Conservation (phyloP, 2,888 invertebrate species). For the Vesta saturnalis region DNA sequence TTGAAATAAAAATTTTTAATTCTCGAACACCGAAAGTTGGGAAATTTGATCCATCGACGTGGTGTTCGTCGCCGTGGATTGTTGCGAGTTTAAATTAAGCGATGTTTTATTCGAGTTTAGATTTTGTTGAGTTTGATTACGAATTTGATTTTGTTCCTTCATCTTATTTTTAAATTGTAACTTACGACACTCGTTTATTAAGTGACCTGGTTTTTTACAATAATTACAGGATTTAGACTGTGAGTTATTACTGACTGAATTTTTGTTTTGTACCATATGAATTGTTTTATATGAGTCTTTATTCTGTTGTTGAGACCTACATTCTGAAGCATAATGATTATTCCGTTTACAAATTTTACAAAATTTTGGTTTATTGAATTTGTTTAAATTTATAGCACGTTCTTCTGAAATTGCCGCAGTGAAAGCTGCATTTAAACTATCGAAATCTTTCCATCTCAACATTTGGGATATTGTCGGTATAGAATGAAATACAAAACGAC, state of each 20-base stretch:
- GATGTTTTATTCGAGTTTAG: too few species aligned
- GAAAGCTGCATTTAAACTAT: too few species aligned
- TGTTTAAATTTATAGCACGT: too few species aligned
- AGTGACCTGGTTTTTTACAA: not conserved
- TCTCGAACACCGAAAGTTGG: too few species aligned
- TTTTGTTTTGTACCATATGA: not conserved
- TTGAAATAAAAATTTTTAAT: slow-evolving; percentile 1
- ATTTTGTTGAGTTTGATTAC: too few species aligned
- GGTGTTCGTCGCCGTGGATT: not conserved
- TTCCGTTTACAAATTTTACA: not conserved
- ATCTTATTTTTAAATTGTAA: not conserved
- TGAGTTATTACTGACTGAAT: not conserved
- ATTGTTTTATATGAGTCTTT: not conserved
- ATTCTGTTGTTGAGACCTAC: not conserved
- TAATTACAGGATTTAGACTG: not conserved
- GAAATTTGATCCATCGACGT: not conserved
- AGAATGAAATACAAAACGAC: too few species aligned
- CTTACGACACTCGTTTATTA: not conserved
- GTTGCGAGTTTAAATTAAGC: not conserved
- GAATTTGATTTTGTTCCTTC: not conserved
- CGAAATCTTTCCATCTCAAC: too few species aligned
- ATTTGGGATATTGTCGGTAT: too few species aligned
- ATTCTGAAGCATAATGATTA: too few species aligned
- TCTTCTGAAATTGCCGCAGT: too few species aligned
- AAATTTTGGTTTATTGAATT: too few species aligned